phyloP scores from a whole-genome alignment of 2,113 vertebrate genomes.

The Hyperoodon ampullatus region DNA sequence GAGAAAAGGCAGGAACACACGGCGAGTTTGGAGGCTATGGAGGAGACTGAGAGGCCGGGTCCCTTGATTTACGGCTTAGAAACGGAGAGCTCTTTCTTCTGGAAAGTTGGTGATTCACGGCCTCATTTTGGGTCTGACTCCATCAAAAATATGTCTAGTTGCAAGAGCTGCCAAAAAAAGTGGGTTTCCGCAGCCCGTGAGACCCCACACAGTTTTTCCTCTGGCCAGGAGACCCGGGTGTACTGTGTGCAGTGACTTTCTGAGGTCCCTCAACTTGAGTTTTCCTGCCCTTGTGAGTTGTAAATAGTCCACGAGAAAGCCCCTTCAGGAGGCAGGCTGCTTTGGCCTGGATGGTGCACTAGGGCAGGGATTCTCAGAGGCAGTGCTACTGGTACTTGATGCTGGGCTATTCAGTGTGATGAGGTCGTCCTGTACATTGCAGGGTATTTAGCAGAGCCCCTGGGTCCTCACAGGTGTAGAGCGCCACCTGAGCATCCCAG shows the following conservation, averaged over 20 bases:
- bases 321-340: background rate
- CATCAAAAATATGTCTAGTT: background rate
- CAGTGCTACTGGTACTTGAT: rapidly evolving
- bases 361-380: background rate
- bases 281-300: background rate
- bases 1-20: rapidly evolving
- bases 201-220: background rate
- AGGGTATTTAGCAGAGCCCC: rapidly evolving
- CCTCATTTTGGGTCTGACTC: slow-evolving; percentile 5
- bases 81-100: background rate
- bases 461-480: background rate
- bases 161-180: background rate
- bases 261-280: background rate
- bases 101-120: background rate
- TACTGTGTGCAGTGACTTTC: background rate
- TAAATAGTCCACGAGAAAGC: background rate
- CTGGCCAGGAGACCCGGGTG: background rate
- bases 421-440: rapidly evolving
- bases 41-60: background rate
- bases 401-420: rapidly evolving
- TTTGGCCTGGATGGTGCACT: background rate
- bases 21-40: rapidly evolving
- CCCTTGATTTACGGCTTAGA: background rate
- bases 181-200: background rate
- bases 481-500: background rate